Base-by-base conservation (phyloP, 2,888 invertebrate genomes). In the Nyleta sp. region DNA sequence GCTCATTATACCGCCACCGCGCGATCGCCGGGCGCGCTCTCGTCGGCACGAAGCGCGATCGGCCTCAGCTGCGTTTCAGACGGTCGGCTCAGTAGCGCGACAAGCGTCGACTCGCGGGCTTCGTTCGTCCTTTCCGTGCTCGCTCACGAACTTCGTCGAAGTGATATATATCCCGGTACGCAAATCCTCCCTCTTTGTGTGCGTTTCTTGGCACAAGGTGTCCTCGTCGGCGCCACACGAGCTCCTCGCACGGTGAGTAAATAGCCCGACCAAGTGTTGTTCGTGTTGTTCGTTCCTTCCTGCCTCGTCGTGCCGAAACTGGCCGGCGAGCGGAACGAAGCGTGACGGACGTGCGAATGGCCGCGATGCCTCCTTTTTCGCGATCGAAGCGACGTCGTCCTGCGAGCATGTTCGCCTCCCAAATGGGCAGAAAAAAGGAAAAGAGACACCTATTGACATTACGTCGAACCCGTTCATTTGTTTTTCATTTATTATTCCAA, bases 21-120 rank as follows among this genome's bases (percentile, higher is more conserved):
- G 60, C 38, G 57, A 67, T 65, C 71, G 22, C 60, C 65, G 50
- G 44, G 44, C 68, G 55, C 67, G 50, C 46, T 50, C 68, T 35
- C 44, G 53, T 53, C 60, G 31, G 62, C 40, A 42, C 15, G 40
- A 6, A 8, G 8, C 48, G 52, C 40, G 46, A 42, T 35, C 57
- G 15, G 35, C 20, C 53, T 64, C 57, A 44, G 65, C 65, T 57
- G 72, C 57, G 40, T 33, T 73, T 71, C 59, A n/a, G 42, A 22
- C 24, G 38, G 60, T 31, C 52, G 50, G 33, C 40, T 82, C 81
- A 83, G 83, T 84, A 81, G 77, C 75, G 81, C 82, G 81, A 82
- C 77, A 78, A 82, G 77, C 78, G 75, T 84, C 75, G 83, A 80
- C 62, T 65, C 67, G 81, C 17, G 40, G 33, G 33, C 33, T 11